A percentile compares a stretch with the other conserved stretches of the same genome.
phyloP scores from a whole-genome alignment of 2,797 vertebrate species.

The Enteromius treurensis region DNA sequence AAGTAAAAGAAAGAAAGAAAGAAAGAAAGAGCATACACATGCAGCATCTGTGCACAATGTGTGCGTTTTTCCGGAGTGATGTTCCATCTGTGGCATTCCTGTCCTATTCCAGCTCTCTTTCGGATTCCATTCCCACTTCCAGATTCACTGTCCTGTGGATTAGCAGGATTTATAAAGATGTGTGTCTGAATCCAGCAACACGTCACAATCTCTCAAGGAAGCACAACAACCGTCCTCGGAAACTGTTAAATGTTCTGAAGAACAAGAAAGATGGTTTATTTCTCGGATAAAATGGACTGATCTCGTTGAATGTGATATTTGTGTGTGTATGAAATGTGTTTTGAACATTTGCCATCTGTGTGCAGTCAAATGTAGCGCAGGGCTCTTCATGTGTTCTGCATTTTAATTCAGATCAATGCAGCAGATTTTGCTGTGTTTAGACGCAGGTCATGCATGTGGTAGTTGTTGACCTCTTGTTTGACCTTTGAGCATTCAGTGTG shows the following conservation, averaged over 20 bases:
- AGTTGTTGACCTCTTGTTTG: conserved; percentile 1
- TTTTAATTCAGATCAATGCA: not conserved
- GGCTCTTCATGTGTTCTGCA: not conserved
- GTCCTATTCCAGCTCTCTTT: conserved; percentile 43
- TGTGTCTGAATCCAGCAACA: conserved; percentile 10
- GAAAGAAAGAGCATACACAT: not conserved
- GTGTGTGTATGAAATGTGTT: not conserved
- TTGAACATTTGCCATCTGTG: not conserved
- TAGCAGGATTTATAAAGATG: conserved; percentile 68
- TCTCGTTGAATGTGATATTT: not conserved
- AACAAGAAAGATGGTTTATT: not conserved
- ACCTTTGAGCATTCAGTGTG: not conserved
- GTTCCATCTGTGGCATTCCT: conserved; percentile 33
- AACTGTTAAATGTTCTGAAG: not conserved
- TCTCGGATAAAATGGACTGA: not conserved
- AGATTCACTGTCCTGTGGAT: conserved; percentile 63
- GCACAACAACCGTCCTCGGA: not conserved
- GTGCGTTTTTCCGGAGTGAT: conserved; percentile 32
- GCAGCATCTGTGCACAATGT: conserved; percentile 47
- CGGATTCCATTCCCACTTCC: conserved; percentile 67
- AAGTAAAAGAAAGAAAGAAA: not conserved
- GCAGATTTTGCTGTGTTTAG: not conserved
- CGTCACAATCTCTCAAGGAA: not conserved
- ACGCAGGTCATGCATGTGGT: conserved; percentile 1
- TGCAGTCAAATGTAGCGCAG: not conserved